These are phyloP conservation scores for Serinus canaria DNA, from an alignment of 2,113 vertebrate genomes.

Conservation along the genomic window DNA sequence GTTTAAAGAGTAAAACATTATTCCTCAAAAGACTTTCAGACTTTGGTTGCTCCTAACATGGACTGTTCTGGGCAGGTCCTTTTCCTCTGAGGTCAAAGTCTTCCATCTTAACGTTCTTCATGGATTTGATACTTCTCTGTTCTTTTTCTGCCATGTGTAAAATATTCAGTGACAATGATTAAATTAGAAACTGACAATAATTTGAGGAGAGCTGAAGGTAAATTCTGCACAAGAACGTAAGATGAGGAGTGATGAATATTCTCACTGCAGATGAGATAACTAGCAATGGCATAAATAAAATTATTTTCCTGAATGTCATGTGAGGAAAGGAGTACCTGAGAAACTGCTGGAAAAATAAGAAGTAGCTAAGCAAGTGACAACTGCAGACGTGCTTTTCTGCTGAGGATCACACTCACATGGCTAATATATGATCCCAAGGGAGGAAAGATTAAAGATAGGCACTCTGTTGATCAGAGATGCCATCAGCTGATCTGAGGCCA, in stretches of 20 bases:
- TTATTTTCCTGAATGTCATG: background rate
- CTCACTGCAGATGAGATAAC: background rate
- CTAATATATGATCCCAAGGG: background rate
- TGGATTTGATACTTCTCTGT: background rate
- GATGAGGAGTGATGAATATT: background rate
- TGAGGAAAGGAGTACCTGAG: background rate
- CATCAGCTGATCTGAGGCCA: slow-evolving; percentile 21
- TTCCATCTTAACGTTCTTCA: background rate
- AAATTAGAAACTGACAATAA: background rate
- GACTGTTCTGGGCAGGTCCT: background rate
- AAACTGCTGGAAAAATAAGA: background rate
- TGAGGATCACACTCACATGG: background rate
- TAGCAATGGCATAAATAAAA: background rate
- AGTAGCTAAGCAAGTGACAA: background rate
- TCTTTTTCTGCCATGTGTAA: background rate
- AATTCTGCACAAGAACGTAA: background rate
- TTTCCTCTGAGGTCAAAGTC: background rate
- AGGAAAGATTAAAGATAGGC: slow-evolving; percentile 7
- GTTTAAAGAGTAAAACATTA: background rate
- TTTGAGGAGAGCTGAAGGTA: background rate
- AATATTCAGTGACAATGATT: background rate
- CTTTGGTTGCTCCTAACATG: background rate
- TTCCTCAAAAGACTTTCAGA: background rate
- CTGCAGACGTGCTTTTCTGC: background rate
- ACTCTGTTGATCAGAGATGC: background rate